Evolutionary conservation across 1,140 invertebrate species (phyloP).

Genomic region (Drosophila lacteicornis): DNA sequence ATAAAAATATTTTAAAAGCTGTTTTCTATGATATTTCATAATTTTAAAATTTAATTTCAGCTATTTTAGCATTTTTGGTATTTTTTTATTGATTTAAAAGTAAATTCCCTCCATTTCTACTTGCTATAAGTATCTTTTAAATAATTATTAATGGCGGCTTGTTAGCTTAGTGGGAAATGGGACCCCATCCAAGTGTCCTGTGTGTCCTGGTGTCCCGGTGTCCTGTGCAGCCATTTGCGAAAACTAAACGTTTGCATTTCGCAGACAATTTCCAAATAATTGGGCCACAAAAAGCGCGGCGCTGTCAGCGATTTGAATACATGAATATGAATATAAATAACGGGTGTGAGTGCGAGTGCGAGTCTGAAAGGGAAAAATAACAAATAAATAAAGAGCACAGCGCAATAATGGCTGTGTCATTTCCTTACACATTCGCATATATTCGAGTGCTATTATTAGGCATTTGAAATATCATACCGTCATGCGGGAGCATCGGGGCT

Average conservation of each 20-base stretch:
- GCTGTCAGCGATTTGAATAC: conserved; percentile 60
- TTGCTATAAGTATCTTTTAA: no score
- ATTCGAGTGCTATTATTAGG: conserved; percentile 81
- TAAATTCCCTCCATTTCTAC: background rate
- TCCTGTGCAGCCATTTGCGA: conserved; percentile 28
- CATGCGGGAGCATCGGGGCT: conserved; percentile 60
- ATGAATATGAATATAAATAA: conserved; percentile 21
- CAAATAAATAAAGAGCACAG: conserved; percentile 56
- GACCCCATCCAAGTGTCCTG: background rate
- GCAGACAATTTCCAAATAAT: conserved; percentile 77
- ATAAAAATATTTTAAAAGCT: no score
- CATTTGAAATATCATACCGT: conserved; percentile 83
- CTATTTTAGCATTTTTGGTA: no score
- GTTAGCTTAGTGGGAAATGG: no score
- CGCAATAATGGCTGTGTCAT: conserved; percentile 71
- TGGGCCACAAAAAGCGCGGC: conserved; percentile 67
- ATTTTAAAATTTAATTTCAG: background rate
- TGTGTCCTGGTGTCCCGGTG: background rate
- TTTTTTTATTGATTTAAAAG: background rate
- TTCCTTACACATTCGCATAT: conserved; percentile 31
- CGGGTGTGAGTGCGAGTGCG: background rate
- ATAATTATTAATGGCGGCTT: background rate
- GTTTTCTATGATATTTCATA: no score
- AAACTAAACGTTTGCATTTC: conserved; percentile 73
- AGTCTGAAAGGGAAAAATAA: conserved; percentile 41